Conservation (phyloP, 2,113 vertebrate species). For the Mesitornis unicolor region DNA sequence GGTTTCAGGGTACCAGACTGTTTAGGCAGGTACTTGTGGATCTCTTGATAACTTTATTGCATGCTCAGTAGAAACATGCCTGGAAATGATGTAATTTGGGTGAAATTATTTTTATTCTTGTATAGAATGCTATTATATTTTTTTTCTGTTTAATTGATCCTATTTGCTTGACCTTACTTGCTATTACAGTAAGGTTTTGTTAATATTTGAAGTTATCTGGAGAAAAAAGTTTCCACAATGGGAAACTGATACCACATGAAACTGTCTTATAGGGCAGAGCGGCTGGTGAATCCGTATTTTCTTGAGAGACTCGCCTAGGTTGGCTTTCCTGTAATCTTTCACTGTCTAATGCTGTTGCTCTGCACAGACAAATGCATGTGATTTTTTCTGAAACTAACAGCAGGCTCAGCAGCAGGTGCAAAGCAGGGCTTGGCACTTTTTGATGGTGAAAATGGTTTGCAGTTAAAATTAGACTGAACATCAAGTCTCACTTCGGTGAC, state of each 20-base stretch:
- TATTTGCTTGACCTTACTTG: neutral
- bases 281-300: neutral
- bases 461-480: conserved; percentile 66
- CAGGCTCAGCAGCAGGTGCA: conserved; percentile 17
- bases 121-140: neutral
- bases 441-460: conserved; percentile 1
- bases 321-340: neutral
- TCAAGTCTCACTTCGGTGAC: conserved; percentile 49
- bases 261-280: neutral
- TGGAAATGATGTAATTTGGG: neutral
- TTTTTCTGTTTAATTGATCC: neutral
- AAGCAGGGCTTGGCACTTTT: conserved; percentile 56
- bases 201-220: neutral
- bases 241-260: neutral
- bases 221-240: neutral
- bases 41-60: neutral
- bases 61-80: neutral
- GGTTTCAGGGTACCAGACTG: neutral
- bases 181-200: neutral
- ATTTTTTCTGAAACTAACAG: neutral
- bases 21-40: neutral
- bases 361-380: neutral
- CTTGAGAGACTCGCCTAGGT: neutral
- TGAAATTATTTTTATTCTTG: neutral
- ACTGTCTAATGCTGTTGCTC: neutral